phyloP scores from a whole-genome alignment of 2,888 invertebrate species.

The Odontothrips loti region DNA sequence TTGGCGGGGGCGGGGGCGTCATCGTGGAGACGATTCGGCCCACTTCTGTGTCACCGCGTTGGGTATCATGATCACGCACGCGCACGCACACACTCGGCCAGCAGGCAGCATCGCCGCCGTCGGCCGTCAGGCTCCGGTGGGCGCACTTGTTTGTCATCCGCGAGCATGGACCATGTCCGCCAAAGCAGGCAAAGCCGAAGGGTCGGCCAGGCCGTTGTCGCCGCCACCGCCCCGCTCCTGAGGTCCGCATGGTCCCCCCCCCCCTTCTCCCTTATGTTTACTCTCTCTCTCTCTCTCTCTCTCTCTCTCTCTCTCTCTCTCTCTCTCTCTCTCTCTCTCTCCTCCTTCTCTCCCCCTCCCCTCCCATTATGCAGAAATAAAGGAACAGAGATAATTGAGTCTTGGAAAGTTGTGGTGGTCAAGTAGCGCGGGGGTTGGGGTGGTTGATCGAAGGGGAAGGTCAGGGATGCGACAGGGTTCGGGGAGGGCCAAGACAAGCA shows the following conservation, averaged over 20 bases:
- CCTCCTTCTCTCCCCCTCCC: background rate
- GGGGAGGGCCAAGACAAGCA: too few relatives aligned
- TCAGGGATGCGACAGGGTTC: too few relatives aligned
- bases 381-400: too few relatives aligned
- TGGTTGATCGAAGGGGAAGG: too few relatives aligned
- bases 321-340: background rate
- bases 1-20: background rate
- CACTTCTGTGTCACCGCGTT: background rate
- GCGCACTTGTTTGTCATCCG: background rate
- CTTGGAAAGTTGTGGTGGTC: too few relatives aligned
- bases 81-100: background rate
- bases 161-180: slow-evolving; percentile 18
- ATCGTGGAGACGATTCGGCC: background rate
- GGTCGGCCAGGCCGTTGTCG: background rate
- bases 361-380: too few relatives aligned
- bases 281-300: background rate
- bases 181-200: too few relatives aligned
- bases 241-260: background rate
- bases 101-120: background rate
- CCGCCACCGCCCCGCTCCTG: background rate
- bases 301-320: background rate
- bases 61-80: too few relatives aligned
- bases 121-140: background rate
- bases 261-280: background rate
- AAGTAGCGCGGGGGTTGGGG: too few relatives aligned